Evolutionary conservation across 2,888 invertebrate species (phyloP).

Genomic region (Drosophila atripex): DNA sequence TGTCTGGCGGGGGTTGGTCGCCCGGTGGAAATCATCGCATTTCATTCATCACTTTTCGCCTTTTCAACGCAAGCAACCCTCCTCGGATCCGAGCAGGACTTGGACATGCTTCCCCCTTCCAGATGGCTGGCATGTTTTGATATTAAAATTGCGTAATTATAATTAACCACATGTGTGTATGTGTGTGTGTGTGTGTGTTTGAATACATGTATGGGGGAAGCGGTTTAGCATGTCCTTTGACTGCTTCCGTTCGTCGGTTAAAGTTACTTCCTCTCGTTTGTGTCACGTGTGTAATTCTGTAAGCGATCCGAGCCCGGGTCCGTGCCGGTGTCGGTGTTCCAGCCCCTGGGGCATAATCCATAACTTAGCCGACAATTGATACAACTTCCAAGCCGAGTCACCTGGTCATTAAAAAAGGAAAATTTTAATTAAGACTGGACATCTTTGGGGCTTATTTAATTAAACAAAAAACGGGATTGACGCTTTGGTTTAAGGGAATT

Average conservation of each 20-base stretch:
- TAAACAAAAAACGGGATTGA: background rate
- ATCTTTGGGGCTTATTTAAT: background rate
- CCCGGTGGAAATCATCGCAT: slow-evolving; percentile 75
- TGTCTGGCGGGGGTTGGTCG: slow-evolving; percentile 55
- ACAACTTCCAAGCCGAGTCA: slow-evolving; percentile 52
- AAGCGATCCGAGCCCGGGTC: slow-evolving; percentile 53
- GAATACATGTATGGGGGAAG: slow-evolving; percentile 13
- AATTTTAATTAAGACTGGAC: slow-evolving; percentile 39
- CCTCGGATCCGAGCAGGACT: slow-evolving; percentile 31
- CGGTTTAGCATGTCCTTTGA: slow-evolving; percentile 61
- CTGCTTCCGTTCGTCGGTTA: slow-evolving; percentile 58
- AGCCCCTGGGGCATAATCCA: slow-evolving; percentile 81
- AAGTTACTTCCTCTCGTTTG: slow-evolving; percentile 47
- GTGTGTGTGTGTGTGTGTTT: background rate
- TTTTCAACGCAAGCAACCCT: slow-evolving; percentile 74
- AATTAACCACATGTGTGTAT: slow-evolving; percentile 81
- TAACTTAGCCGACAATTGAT: slow-evolving; percentile 79
- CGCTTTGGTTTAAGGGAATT: background rate
- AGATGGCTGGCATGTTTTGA: slow-evolving; percentile 64
- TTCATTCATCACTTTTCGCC: slow-evolving; percentile 81
- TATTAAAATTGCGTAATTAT: slow-evolving; percentile 81
- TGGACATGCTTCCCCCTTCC: slow-evolving; percentile 44
- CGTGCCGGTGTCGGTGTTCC: slow-evolving; percentile 39
- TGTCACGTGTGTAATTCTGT: slow-evolving; percentile 58
- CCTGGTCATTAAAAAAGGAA: slow-evolving; percentile 32